Evolutionary conservation across 2,797 vertebrate species (phyloP), one percentile per base, ranked within the genome.

Genomic region (Huso huso): DNA sequence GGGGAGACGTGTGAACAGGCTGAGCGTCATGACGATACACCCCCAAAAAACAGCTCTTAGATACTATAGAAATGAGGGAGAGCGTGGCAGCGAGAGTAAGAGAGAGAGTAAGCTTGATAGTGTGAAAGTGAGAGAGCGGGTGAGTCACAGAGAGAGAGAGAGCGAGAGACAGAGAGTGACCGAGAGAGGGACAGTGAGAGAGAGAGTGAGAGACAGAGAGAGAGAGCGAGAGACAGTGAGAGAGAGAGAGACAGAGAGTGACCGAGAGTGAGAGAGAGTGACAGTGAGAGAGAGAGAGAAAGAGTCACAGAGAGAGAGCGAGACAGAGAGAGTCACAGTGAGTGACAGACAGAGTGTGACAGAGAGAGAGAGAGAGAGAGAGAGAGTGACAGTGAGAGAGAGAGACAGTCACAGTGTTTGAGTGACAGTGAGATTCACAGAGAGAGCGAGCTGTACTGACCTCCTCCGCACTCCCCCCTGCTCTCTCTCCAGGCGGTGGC

Each of bases 391-490:
- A 53, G 15, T 23, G 15, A 15, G n/a, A 55, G 64, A 10, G 64
- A 55, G 50, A n/a, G n/a, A n/a, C n/a, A n/a, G n/a, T n/a, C n/a
- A n/a, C n/a, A n/a, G n/a, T n/a, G n/a, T n/a, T n/a, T n/a, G n/a
- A n/a, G n/a, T 52, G 51, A 10, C 64, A 65, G 64, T 11, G 8
- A 8, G 8, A 53, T n/a, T n/a, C n/a, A n/a, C n/a, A n/a, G 8
- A 8, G 12, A 18, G 15, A 18, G 15, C 15, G 23, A 37, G 23
- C 57, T 63, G 15, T 66, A 74, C 77, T 87, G 78, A 95, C 96
- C 92, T 91, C 89, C 1, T 97, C 95, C 51, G 92, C 93, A 63
- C 68, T 0, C 0, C 82, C 61, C 7, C 6, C 18, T 4, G 61
- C 2, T 76, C 0, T 73, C 10, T n/a, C 84, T 75, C 85, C 49